Evolutionary conservation across 2,888 invertebrate genomes (phyloP).

Genomic region (Eilema depressum): DNA sequence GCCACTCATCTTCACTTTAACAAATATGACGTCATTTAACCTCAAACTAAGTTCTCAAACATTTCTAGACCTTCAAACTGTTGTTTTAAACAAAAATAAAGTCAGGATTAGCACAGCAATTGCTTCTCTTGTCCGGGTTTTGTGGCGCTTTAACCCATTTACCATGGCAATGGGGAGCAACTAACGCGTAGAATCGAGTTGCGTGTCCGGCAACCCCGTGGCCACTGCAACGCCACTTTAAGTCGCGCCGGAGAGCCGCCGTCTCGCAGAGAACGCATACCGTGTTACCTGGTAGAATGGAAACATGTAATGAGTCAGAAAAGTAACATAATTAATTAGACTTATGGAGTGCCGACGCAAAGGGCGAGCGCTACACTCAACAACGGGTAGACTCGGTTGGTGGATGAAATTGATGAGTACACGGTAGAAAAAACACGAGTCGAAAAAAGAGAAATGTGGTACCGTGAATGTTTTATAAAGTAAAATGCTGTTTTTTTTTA

Average conservation of each 20-base stretch:
- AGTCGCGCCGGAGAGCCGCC: conserved; percentile 91
- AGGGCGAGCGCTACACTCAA: background rate
- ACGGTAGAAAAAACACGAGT: background rate
- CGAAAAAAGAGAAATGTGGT: background rate
- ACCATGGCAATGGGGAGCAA: conserved; percentile 95
- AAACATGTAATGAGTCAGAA: background rate
- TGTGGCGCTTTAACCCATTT: conserved; percentile 91
- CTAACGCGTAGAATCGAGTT: conserved; percentile 94
- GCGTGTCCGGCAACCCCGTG: conserved; percentile 92
- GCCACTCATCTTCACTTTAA: background rate
- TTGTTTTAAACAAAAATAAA: conserved; percentile 80
- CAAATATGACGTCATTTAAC: background rate
- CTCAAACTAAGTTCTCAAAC: conserved; percentile 2
- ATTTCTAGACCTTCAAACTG: background rate
- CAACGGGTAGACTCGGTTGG: background rate
- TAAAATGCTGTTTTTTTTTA: background rate
- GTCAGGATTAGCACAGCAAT: conserved; percentile 77
- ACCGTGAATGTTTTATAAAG: background rate
- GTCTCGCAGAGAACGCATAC: conserved; percentile 94
- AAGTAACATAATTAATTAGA: conserved; percentile 7
- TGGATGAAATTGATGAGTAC: conserved; percentile 3
- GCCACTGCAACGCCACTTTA: conserved; percentile 94
- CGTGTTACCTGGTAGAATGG: conserved; percentile 87
- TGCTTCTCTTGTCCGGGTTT: conserved; percentile 68
- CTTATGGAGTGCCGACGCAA: background rate